A percentile compares a stretch with the other conserved stretches of the same genome.
Evolutionary conservation across 2,888 invertebrate genomes (phyloP).

Genomic region (Temnothorax unifasciatus): DNA sequence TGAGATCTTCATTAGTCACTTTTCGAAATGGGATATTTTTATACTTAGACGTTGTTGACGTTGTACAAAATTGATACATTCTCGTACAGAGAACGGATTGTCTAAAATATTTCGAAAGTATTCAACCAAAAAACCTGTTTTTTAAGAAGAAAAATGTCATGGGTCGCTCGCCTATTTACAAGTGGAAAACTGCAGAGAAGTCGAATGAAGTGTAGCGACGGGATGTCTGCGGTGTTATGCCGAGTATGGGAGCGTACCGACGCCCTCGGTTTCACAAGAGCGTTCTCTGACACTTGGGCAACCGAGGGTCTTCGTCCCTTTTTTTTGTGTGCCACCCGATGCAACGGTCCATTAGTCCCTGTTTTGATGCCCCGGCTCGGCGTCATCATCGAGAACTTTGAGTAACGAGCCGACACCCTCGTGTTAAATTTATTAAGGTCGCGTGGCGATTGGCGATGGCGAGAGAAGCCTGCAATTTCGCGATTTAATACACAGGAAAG

Average conservation of each 20-base stretch:
- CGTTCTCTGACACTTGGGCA: slow-evolving; percentile 64
- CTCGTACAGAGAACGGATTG: neutral
- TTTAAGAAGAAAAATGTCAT: neutral
- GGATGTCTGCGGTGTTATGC: slow-evolving; percentile 4
- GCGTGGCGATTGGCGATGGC: slow-evolving; percentile 39
- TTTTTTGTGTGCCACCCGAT: slow-evolving; percentile 42
- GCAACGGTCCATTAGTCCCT: slow-evolving; percentile 64
- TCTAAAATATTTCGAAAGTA: slow-evolving; percentile 55
- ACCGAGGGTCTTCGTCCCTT: slow-evolving; percentile 25
- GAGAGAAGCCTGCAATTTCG: slow-evolving; percentile 45
- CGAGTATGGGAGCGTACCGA: slow-evolving; percentile 66
- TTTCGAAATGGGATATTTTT: neutral
- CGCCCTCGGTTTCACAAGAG: slow-evolving; percentile 64
- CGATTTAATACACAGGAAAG: slow-evolving; percentile 45
- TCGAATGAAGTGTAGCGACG: slow-evolving; percentile 9
- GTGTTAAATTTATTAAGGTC: slow-evolving; percentile 51
- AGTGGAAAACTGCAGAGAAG: neutral
- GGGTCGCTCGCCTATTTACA: neutral
- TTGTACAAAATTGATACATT: neutral
- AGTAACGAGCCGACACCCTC: slow-evolving; percentile 55
- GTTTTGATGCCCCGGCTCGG: slow-evolving; percentile 41
- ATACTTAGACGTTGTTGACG: neutral
- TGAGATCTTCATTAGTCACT: neutral
- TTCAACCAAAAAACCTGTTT: neutral
- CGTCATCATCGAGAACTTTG: slow-evolving; percentile 41